These are phyloP conservation scores for Gerosis bhagava DNA, from an alignment of 2,888 invertebrate genomes.

Conservation along the genomic window DNA sequence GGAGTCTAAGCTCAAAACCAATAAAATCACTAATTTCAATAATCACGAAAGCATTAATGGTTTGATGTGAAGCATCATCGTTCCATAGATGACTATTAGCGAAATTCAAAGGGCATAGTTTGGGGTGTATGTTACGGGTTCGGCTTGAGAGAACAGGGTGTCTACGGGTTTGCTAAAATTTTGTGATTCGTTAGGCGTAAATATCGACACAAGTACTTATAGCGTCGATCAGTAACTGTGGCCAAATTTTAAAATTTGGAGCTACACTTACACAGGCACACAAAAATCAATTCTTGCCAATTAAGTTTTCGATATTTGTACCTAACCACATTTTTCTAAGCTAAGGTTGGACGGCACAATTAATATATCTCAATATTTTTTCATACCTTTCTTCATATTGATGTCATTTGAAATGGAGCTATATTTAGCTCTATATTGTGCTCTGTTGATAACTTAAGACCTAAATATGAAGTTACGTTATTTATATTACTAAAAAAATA, in stretches of 20 bases:
- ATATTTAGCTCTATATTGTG: slow-evolving; percentile 19
- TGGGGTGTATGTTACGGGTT: slow-evolving; percentile 73
- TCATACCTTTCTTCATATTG: slow-evolving; percentile 62
- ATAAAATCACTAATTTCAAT: slow-evolving; percentile 46
- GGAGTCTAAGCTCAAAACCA: slow-evolving; percentile 60
- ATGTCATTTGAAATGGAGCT: slow-evolving; percentile 43
- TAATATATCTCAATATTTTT: slow-evolving; percentile 44
- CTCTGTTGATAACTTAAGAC: slow-evolving; percentile 22
- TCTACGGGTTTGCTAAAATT: slow-evolving; percentile 52
- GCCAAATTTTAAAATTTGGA: slow-evolving; percentile 4
- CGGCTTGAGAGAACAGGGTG: slow-evolving; percentile 78
- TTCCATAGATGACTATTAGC: slow-evolving; percentile 59
- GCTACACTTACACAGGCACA: no score
- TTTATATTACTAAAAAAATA: slow-evolving; percentile 5
- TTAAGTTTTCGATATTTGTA: slow-evolving; percentile 26
- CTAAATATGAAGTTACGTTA: slow-evolving; percentile 26
- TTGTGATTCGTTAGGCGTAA: slow-evolving; percentile 27
- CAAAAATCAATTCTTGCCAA: slow-evolving; percentile 10
- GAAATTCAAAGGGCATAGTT: slow-evolving; percentile 52
- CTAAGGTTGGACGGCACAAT: slow-evolving; percentile 56
- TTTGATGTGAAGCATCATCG: slow-evolving; percentile 59
- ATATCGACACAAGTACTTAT: slow-evolving; percentile 13
- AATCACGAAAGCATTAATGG: slow-evolving; percentile 62
- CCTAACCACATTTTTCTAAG: slow-evolving; percentile 35
- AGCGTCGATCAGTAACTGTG: slow-evolving; percentile 11